A percentile compares a stretch with the other conserved stretches of the same genome.
These are phyloP conservation scores for Zygaena filipendulae DNA, from an alignment of 2,888 invertebrate genomes.

Conservation along the genomic window DNA sequence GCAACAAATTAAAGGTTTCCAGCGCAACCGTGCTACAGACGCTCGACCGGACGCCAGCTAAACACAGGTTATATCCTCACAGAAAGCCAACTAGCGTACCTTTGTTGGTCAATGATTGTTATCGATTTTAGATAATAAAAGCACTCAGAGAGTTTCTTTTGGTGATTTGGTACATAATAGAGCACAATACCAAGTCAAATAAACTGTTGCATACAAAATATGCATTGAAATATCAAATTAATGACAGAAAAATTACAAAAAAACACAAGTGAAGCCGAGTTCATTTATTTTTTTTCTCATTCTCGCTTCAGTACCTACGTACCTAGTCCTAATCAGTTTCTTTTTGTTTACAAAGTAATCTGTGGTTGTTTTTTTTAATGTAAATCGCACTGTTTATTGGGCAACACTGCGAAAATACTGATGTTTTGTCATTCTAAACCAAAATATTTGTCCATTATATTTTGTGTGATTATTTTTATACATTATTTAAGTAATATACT, in stretches of 20 bases:
- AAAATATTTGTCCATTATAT: no score
- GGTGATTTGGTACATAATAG: constrained; percentile 58
- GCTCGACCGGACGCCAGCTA: constrained; percentile 68
- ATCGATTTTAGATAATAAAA: constrained; percentile 66
- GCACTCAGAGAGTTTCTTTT: constrained; percentile 51
- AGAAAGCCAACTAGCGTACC: constrained; percentile 68
- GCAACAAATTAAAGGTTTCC: constrained; percentile 33
- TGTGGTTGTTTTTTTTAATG: no score
- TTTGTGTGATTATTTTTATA: no score
- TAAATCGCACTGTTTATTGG: no score
- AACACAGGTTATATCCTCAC: constrained; percentile 63
- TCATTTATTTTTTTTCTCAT: no score
- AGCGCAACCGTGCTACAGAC: constrained; percentile 59
- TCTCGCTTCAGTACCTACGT: no score
- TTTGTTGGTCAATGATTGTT: constrained; percentile 67
- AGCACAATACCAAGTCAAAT: constrained; percentile 51
- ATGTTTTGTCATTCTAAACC: no score
- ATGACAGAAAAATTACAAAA: constrained; percentile 68
- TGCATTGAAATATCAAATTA: constrained; percentile 62
- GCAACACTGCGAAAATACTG: no score
- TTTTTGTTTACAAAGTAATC: no score
- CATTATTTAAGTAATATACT: no score
- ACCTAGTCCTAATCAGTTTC: no score
- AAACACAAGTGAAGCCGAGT: constrained; percentile 67
- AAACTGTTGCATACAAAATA: constrained; percentile 65